Percentiles rank a stretch among this genome's conserved stretches.
phyloP scores from a whole-genome alignment of 2,113 vertebrate genomes.

The Mixornis gularis region DNA sequence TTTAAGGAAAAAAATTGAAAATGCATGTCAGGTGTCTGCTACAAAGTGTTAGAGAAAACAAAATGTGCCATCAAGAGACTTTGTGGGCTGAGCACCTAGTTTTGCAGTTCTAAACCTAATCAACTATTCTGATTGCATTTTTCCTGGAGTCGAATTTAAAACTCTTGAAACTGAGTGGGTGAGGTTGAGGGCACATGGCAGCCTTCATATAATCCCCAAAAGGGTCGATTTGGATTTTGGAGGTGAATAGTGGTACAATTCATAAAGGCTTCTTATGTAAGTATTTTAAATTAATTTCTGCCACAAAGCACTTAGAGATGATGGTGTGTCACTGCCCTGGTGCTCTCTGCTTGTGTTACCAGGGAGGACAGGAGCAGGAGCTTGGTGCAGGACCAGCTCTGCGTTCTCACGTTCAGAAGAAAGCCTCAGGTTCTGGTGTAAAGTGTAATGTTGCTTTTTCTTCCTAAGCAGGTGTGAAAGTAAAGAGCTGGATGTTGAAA shows the following conservation, averaged over 20 bases:
- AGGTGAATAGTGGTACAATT: not conserved
- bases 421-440: not conserved
- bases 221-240: not conserved
- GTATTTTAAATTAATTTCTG: not conserved
- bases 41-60: not conserved
- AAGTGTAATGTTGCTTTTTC: not conserved
- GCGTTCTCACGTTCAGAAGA: not conserved
- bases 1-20: not conserved
- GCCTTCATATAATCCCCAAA: not conserved
- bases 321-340: not conserved
- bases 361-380: not conserved
- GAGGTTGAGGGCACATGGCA: not conserved
- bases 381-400: not conserved
- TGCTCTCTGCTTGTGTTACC: not conserved
- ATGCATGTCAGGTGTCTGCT: not conserved
- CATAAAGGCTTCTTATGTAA: not conserved
- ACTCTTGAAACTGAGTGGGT: not conserved
- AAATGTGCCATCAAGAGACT: not conserved
- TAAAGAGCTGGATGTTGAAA: constrained; percentile 66
- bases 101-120: not conserved
- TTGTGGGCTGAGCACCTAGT: not conserved
- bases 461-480: constrained; percentile 70
- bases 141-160: not conserved
- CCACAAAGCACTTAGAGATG: not conserved
- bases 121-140: not conserved